Evolutionary conservation across 2,888 invertebrate genomes (phyloP).

Genomic region (Drosophila histrio): DNA sequence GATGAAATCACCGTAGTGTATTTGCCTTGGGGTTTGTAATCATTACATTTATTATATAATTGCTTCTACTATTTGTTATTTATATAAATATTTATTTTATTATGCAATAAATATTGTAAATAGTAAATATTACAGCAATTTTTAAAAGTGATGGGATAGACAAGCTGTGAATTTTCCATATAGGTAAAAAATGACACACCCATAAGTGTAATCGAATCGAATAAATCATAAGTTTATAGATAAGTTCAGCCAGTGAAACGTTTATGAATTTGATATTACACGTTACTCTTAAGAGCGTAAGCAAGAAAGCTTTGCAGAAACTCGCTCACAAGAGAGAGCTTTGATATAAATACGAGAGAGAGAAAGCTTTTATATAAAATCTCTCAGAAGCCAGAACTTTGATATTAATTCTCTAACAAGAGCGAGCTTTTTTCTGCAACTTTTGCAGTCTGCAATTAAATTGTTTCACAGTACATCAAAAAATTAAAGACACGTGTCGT

Average conservation of each 20-base stretch:
- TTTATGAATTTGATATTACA: background rate
- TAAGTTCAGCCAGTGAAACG: background rate
- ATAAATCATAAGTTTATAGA: background rate
- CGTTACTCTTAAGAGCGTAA: background rate
- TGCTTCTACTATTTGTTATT: no score
- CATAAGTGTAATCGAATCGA: background rate
- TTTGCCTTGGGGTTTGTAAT: background rate
- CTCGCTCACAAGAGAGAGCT: background rate
- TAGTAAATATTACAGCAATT: slow-evolving; percentile 33
- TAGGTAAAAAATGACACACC: slow-evolving; percentile 30
- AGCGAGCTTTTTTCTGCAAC: background rate
- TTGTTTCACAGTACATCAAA: slow-evolving; percentile 1
- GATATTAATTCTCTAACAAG: background rate
- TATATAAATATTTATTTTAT: no score
- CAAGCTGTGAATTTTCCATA: slow-evolving; percentile 5
- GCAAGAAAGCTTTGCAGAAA: background rate
- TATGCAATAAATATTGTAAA: slow-evolving; percentile 16
- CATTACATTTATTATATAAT: background rate
- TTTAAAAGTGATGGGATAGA: slow-evolving; percentile 26
- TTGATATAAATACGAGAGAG: background rate
- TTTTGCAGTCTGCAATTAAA: slow-evolving; percentile 13
- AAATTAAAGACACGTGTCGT: slow-evolving; percentile 50
- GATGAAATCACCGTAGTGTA: background rate
- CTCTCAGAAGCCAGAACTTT: background rate
- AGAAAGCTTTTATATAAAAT: background rate